These are phyloP conservation scores for Chironomus riparius DNA, from an alignment of 2,888 invertebrate species.

Conservation along the genomic window DNA sequence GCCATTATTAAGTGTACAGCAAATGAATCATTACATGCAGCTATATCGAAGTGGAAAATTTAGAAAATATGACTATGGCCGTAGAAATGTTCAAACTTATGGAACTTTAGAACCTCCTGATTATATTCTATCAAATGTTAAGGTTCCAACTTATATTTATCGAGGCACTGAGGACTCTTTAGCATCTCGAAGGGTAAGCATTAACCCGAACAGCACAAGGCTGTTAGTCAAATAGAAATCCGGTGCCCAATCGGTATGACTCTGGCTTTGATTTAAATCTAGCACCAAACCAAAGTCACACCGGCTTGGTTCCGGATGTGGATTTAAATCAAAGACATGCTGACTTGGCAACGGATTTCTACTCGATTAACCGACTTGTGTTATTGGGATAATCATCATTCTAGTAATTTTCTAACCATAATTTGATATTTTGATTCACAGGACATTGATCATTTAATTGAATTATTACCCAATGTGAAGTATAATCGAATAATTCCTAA, in stretches of 20 bases:
- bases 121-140: background rate
- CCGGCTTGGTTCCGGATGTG: too few species aligned
- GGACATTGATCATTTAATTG: background rate
- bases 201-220: too few species aligned
- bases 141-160: background rate
- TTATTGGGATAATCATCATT: too few species aligned
- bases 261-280: too few species aligned
- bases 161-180: background rate
- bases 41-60: background rate
- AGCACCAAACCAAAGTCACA: too few species aligned
- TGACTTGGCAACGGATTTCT: too few species aligned
- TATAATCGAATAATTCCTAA: background rate
- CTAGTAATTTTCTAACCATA: too few species aligned
- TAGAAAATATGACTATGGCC: background rate
- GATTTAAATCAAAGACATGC: too few species aligned
- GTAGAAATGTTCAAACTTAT: background rate
- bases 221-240: too few species aligned
- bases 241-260: too few species aligned
- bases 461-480: background rate
- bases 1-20: background rate
- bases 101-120: background rate
- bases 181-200: background rate
- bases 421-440: too few species aligned
- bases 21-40: constrained; percentile 6
- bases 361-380: too few species aligned